Evolutionary conservation across 1,140 invertebrate species (phyloP), one percentile per base, ranked within the genome.

Genomic region (Cydia strobilella): DNA sequence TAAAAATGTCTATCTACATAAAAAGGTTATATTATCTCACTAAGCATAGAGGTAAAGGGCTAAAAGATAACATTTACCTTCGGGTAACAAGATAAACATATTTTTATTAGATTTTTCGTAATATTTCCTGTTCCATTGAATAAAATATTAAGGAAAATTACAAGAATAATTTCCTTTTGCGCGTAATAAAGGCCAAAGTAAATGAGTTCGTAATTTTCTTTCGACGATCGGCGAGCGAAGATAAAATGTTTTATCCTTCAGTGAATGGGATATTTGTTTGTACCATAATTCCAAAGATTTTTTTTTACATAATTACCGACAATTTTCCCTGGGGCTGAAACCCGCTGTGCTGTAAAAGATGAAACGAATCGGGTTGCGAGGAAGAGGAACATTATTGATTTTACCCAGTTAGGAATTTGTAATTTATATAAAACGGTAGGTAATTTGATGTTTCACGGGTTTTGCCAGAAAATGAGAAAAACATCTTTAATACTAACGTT

Each of bases 181-280:
- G 27, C 35, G 18, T 42, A 39, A 81, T 82, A 86, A 88, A 85
- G 75, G 75, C 78, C 74, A 79, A 83, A 85, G 77, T 73, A 84
- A 85, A 83, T 80, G 83, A 83, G 84, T 85, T 85, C 81, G 82
- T 88, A 88, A 89, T 88, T 88, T 87, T 88, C 87, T 18, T 85
- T 82, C 84, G 78, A 83, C 81, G 82, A 86, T 89, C 83, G 83
- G 80, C 78, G 78, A 82, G 79, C 77, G 75, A 72, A 81, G 83
- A 85, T 84, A 83, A 85, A 85, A 87, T 88, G 84, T 88, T 88
- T 89, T 88, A 89, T 88, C 82, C 84, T 73, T 69, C 73, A 63
- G 31, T 89, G 78, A 90, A 90, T 86, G 77, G 84, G 81, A 89
- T 89, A 69, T 69, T 69, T 69, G 84, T 89, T 90, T 89, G 82